Conservation (phyloP, 2,888 invertebrate genomes). For the Stomorhina lunata region DNA sequence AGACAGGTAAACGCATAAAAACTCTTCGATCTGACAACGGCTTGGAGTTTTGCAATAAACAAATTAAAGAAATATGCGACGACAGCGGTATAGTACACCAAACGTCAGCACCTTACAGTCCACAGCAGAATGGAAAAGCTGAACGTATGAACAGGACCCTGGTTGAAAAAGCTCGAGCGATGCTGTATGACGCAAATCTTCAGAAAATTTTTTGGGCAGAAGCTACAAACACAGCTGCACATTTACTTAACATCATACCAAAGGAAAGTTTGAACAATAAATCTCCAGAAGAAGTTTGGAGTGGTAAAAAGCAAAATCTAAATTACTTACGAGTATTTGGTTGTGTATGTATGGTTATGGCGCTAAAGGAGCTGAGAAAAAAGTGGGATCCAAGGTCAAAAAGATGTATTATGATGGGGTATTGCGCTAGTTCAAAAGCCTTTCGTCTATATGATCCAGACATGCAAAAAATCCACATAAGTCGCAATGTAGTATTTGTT, state of each 20-base stretch:
- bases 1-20: constrained; percentile 11
- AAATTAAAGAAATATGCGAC: neutral
- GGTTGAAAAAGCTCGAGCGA: neutral
- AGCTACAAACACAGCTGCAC: neutral
- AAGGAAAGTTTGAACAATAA: neutral
- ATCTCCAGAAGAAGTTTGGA: constrained; percentile 23
- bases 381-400: constrained; percentile 25
- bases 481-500: constrained; percentile 20
- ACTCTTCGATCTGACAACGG: constrained; percentile 22
- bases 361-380: neutral
- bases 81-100: constrained; percentile 9
- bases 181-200: constrained; percentile 13
- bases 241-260: neutral
- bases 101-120: neutral
- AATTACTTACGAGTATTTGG: neutral
- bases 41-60: constrained; percentile 2
- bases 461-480: constrained; percentile 13
- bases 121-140: constrained; percentile 16
- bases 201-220: constrained; percentile 1
- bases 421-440: neutral
- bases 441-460: constrained; percentile 17
- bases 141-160: neutral
- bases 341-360: neutral
- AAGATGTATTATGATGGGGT: constrained; percentile 4
- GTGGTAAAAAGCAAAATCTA: neutral